A percentile compares a stretch with the other conserved stretches of the same genome.
phyloP scores from a whole-genome alignment of 2,797 vertebrate genomes.

The Morelia viridis region DNA sequence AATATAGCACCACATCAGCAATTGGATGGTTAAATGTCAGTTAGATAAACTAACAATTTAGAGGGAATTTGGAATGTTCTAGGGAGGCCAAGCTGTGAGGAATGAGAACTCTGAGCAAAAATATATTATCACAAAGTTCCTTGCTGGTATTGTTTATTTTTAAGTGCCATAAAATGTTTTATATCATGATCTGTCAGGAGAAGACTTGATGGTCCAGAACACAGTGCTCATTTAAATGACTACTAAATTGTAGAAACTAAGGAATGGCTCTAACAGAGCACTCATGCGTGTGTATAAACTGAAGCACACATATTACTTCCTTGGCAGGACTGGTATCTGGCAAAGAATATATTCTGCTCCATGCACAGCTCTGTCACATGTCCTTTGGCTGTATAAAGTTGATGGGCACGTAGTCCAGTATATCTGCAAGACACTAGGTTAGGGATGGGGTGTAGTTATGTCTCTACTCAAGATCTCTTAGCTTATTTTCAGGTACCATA shows the following conservation, averaged over 20 bases:
- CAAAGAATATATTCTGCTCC: background rate
- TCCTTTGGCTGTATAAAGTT: too few relatives aligned
- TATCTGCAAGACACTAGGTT: background rate
- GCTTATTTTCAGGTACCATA: background rate
- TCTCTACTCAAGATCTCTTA: background rate
- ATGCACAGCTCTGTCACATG: background rate
- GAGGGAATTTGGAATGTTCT: background rate
- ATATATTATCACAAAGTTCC: slow-evolving; percentile 19
- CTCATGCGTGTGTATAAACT: background rate
- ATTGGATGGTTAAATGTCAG: background rate
- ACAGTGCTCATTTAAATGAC: background rate
- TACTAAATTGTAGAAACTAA: slow-evolving; percentile 23
- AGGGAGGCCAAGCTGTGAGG: background rate
- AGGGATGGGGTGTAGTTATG: background rate
- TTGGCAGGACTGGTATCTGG: slow-evolving; percentile 9
- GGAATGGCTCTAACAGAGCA: background rate
- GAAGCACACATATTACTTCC: slow-evolving; percentile 15
- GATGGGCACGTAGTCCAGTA: background rate
- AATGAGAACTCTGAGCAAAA: slow-evolving; percentile 5
- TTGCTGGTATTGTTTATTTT: background rate
- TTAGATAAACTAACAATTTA: background rate
- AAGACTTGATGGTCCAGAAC: slow-evolving; percentile 14
- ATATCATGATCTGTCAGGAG: slow-evolving; percentile 25
- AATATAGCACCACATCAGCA: background rate
- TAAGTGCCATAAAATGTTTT: background rate